phyloP scores from a whole-genome alignment of 2,888 invertebrate genomes.

The Zygogramma bicolorata region DNA sequence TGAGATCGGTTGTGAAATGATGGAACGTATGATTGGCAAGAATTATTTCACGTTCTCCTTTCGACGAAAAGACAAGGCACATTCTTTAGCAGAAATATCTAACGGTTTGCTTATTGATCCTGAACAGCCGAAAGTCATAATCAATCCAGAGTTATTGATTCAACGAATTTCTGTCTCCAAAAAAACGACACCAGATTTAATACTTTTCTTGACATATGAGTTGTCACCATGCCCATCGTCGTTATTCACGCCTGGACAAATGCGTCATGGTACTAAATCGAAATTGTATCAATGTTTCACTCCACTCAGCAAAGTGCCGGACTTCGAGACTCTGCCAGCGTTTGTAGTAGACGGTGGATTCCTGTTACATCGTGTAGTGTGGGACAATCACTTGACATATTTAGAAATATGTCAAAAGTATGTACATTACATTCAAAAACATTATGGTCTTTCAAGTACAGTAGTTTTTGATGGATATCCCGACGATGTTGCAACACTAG shows the following conservation, averaged over 20 bases:
- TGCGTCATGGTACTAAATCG: neutral
- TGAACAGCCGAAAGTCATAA: too few species aligned
- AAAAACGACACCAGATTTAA: neutral
- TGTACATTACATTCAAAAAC: too few species aligned
- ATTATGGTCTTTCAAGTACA: neutral
- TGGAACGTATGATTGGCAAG: neutral
- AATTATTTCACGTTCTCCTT: neutral
- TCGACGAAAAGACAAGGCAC: too few species aligned
- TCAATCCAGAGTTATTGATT: too few species aligned
- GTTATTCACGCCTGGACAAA: neutral
- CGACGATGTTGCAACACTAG: neutral
- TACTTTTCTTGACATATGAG: neutral
- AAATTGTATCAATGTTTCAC: too few species aligned
- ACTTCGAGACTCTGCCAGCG: neutral
- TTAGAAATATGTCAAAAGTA: neutral
- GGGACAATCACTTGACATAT: neutral
- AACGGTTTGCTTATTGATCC: too few species aligned
- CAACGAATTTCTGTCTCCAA: too few species aligned
- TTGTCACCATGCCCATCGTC: neutral
- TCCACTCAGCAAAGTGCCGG: too few species aligned
- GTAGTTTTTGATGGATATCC: neutral
- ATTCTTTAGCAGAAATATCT: too few species aligned
- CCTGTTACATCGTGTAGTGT: slow-evolving; percentile 19
- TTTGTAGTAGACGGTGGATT: slow-evolving; percentile 10
- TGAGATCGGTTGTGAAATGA: neutral